phyloP scores from a whole-genome alignment of 2,113 vertebrate species.

The Alosa alosa region DNA sequence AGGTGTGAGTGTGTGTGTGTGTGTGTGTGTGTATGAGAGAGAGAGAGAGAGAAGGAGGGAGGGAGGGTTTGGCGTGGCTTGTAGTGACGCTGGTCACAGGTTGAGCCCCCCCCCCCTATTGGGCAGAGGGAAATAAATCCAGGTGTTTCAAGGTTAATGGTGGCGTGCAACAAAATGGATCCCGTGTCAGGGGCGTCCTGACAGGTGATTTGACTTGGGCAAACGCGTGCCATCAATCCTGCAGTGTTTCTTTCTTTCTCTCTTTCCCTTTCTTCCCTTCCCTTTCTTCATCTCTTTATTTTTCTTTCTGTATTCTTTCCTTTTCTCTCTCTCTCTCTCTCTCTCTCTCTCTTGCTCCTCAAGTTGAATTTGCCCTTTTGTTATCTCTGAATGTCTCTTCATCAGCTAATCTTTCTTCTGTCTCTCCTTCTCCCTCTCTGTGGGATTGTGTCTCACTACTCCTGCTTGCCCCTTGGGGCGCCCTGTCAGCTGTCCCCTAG shows the following conservation, averaged over 20 bases:
- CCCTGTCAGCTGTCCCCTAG: neutral
- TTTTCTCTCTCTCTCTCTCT: neutral
- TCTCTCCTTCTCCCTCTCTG: neutral
- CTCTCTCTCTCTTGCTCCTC: neutral
- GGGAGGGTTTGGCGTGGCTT: neutral
- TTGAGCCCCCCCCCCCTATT: constrained; percentile 49
- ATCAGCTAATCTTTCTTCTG: neutral
- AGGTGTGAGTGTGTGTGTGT: neutral
- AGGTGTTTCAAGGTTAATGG: constrained; percentile 79
- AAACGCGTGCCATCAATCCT: constrained; percentile 69
- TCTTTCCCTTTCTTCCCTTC: constrained; percentile 26
- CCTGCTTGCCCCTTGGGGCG: neutral
- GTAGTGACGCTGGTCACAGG: constrained; percentile 42
- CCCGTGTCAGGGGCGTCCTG: constrained; percentile 69
- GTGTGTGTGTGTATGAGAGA: neutral
- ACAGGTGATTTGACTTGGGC: constrained; percentile 76
- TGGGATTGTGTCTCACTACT: neutral
- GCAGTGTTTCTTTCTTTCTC: neutral
- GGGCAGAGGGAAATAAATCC: constrained; percentile 67
- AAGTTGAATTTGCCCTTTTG: neutral
- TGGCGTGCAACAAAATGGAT: constrained; percentile 73
- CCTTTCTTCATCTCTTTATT: neutral
- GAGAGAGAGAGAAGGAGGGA: neutral
- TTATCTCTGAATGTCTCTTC: neutral
- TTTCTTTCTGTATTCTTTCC: neutral